Conservation (phyloP, 2,888 invertebrate species). For the Bellardia pandia region DNA sequence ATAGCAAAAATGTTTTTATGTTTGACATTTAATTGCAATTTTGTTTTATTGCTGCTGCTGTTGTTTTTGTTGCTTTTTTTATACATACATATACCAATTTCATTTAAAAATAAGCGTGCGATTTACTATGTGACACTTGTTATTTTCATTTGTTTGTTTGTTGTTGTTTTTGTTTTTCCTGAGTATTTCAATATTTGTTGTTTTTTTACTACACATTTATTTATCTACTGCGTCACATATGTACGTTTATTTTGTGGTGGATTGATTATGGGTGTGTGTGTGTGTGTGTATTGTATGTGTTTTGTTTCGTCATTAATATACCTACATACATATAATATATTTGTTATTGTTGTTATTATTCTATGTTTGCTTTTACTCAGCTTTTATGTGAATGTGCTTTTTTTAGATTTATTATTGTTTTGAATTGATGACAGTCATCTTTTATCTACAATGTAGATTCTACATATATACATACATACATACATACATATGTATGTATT, state of each 20-base stretch:
- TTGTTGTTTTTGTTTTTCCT: background rate
- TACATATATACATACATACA: no score
- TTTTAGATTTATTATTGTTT: conserved; percentile 17
- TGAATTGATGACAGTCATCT: conserved; percentile 42
- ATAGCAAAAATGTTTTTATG: conserved; percentile 10
- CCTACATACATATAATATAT: background rate
- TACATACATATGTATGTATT: no score
- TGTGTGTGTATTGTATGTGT: background rate
- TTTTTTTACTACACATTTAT: background rate
- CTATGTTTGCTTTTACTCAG: conserved; percentile 25
- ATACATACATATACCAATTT: conserved; percentile 3
- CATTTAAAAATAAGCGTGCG: conserved; percentile 42
- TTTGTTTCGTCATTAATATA: conserved; percentile 44
- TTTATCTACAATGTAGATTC: no score
- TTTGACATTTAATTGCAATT: conserved; percentile 62
- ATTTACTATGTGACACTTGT: conserved; percentile 58
- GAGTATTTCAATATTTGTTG: conserved; percentile 19
- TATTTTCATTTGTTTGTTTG: conserved; percentile 20
- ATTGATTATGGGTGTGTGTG: conserved; percentile 16
- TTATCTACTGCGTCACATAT: conserved; percentile 53
- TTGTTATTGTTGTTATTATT: conserved; percentile 13
- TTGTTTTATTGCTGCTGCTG: conserved; percentile 19
- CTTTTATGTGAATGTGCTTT: background rate
- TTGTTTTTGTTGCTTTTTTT: conserved; percentile 36
- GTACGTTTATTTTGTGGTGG: conserved; percentile 20